These are phyloP conservation scores for Cetoscarus ocellatus DNA, from an alignment of 2,797 vertebrate species.

Conservation along the genomic window DNA sequence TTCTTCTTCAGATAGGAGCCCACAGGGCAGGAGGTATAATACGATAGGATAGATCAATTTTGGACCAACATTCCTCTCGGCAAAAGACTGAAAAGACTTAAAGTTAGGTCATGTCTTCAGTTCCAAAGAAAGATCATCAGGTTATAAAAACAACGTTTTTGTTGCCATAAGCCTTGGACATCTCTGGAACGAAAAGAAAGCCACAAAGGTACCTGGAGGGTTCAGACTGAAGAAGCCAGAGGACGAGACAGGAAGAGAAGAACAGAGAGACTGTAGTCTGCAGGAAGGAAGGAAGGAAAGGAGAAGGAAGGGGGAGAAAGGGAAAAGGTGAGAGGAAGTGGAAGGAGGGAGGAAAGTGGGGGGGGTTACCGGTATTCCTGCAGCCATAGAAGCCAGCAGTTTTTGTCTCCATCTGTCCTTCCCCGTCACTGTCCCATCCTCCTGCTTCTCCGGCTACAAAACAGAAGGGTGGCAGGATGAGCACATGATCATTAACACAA, in stretches of 20 bases:
- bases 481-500: slow-evolving; percentile 29
- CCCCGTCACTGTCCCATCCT: slow-evolving; percentile 82
- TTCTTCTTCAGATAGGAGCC: neutral
- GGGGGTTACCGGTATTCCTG: slow-evolving; percentile 84
- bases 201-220: slow-evolving; percentile 63
- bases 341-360: slow-evolving; percentile 13
- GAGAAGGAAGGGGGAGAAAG: slow-evolving; percentile 4
- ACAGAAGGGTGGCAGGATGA: slow-evolving; percentile 68
- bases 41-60: neutral
- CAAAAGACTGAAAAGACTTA: neutral
- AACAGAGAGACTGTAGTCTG: slow-evolving; percentile 69
- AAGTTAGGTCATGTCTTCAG: slow-evolving; percentile 1
- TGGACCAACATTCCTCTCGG: neutral
- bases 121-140: neutral
- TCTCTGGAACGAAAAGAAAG: neutral
- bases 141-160: neutral
- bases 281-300: slow-evolving; percentile 37
- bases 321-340: slow-evolving; percentile 2
- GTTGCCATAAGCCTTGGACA: neutral
- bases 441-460: slow-evolving; percentile 84
- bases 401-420: slow-evolving; percentile 89
- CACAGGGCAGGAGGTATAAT: neutral
- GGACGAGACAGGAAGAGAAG: slow-evolving; percentile 74
- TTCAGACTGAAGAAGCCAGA: slow-evolving; percentile 58
- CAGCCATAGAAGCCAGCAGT: slow-evolving; percentile 84